A percentile compares a stretch with the other conserved stretches of the same genome.
Evolutionary conservation across 2,797 vertebrate species (phyloP).

Genomic region (Alca torda): DNA sequence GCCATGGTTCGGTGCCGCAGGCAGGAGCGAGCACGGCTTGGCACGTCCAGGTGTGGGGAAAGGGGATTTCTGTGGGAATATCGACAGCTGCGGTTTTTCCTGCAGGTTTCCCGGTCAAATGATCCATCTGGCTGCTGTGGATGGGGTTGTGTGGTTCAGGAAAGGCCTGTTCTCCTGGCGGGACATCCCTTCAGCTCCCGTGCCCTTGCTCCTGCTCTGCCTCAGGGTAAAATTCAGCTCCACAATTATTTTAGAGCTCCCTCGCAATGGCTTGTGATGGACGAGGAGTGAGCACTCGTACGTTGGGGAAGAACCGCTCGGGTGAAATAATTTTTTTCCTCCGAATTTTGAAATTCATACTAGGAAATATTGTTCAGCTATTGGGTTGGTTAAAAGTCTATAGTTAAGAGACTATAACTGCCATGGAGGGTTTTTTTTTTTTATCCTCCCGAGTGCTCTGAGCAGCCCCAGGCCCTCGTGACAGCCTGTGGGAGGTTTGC

Average conservation of each 20-base stretch:
- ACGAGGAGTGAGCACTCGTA: neutral
- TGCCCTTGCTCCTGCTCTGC: neutral
- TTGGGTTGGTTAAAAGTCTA: neutral
- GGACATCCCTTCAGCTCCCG: neutral
- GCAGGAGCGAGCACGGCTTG: neutral
- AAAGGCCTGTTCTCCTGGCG: accelerated
- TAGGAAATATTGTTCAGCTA: neutral
- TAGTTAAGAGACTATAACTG: neutral
- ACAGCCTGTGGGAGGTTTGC: neutral
- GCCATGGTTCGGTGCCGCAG: accelerated
- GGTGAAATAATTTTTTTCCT: neutral
- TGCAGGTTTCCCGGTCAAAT: neutral
- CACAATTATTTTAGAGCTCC: neutral
- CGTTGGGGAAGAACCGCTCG: neutral
- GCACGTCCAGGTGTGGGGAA: neutral
- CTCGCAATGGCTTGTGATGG: neutral
- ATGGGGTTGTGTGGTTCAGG: neutral
- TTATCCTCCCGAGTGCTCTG: accelerated
- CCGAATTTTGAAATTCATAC: neutral
- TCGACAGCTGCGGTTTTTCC: neutral
- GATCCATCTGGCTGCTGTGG: neutral
- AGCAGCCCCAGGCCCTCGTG: neutral
- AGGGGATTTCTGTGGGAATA: neutral
- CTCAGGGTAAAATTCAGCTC: neutral
- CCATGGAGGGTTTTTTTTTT: neutral